phyloP scores from a whole-genome alignment of 1,140 invertebrate species.

The Drosophila pallidifrons region DNA sequence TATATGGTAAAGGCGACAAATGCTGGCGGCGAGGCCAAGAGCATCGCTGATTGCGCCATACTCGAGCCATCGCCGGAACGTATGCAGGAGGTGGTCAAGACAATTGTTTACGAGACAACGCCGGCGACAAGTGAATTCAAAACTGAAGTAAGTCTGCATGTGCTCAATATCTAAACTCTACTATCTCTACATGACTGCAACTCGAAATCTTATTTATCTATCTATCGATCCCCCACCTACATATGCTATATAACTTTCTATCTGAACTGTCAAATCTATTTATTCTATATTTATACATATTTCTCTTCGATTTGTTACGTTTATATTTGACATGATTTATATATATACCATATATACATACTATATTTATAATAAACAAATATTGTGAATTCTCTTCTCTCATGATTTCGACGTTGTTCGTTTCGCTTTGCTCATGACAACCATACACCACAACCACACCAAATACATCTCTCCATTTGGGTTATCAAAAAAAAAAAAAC shows the following conservation, averaged over 20 bases:
- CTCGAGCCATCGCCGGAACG: conserved; percentile 89
- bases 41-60: conserved; percentile 91
- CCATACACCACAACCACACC: neutral
- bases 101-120: conserved; percentile 87
- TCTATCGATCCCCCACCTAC: conserved; percentile 22
- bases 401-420: conserved; percentile 79
- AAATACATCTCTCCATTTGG: conserved; percentile 17
- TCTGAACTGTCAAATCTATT: conserved; percentile 35
- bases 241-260: conserved; percentile 22
- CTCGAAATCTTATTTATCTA: conserved; percentile 34
- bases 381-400: conserved; percentile 81
- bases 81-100: conserved; percentile 89
- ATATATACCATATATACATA: conserved; percentile 35
- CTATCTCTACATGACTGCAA: conserved; percentile 38
- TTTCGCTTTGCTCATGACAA: conserved; percentile 76
- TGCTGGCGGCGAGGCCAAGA: conserved; percentile 91
- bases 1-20: conserved; percentile 91
- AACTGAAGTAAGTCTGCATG: conserved; percentile 85
- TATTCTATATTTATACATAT: conserved; percentile 25
- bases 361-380: conserved; percentile 61
- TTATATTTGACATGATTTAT: conserved; percentile 46
- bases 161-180: conserved; percentile 75
- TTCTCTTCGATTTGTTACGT: conserved; percentile 63
- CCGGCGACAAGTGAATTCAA: conserved; percentile 65
- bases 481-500: conserved; percentile 10